phyloP scores from a whole-genome alignment of 2,797 vertebrate genomes.

The Periparus ater region DNA sequence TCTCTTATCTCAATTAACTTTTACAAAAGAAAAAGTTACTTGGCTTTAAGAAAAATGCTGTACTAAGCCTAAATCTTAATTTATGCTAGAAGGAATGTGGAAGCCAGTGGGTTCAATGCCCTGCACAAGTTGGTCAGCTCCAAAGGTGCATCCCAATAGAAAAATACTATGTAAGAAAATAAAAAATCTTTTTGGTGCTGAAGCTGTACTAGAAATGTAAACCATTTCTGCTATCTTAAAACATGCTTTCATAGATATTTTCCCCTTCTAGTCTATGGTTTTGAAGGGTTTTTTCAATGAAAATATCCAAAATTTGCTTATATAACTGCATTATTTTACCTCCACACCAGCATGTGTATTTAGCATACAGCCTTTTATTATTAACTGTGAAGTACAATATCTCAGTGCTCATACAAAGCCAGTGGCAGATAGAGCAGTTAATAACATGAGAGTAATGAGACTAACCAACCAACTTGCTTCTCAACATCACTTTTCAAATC shows the following conservation, averaged over 20 bases:
- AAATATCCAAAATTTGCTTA: background rate
- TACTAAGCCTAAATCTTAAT: background rate
- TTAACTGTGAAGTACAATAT: constrained; percentile 25
- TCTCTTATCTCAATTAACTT: constrained; percentile 11
- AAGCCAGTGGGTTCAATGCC: background rate
- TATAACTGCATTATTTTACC: background rate
- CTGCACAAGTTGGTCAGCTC: background rate
- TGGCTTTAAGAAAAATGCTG: background rate
- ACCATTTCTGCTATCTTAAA: background rate
- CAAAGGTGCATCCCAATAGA: background rate
- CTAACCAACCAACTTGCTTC: constrained; percentile 47
- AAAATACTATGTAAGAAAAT: background rate
- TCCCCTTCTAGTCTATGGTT: background rate
- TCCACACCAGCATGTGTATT: background rate
- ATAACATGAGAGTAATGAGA: constrained; percentile 60
- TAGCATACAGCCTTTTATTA: constrained; percentile 2
- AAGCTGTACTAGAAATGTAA: background rate
- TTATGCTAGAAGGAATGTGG: background rate
- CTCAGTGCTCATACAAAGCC: constrained; percentile 13
- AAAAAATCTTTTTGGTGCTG: background rate
- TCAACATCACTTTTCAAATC: constrained; percentile 62
- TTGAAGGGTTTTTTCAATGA: background rate
- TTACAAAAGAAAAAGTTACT: background rate
- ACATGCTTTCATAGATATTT: background rate
- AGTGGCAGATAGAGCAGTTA: constrained; percentile 50